Evolutionary conservation across 2,797 vertebrate species (phyloP).

Genomic region (Anguilla megastoma): DNA sequence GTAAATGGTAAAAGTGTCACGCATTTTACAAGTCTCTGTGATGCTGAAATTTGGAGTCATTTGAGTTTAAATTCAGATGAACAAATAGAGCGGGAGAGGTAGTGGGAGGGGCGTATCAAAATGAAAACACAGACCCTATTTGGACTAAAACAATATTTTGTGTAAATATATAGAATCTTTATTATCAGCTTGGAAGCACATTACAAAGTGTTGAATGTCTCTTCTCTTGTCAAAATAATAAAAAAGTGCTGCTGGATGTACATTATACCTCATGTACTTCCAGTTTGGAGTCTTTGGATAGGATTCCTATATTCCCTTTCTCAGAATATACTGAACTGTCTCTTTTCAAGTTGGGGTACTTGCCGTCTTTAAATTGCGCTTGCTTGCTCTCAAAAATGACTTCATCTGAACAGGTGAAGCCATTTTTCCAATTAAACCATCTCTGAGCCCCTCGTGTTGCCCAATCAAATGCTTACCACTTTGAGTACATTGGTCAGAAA

Average conservation of each 20-base stretch:
- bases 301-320: constrained; percentile 20
- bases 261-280: not conserved
- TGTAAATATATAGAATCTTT: not conserved
- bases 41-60: not conserved
- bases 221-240: not conserved
- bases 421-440: not conserved
- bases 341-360: not conserved
- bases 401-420: not conserved
- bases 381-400: not conserved
- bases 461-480: not conserved
- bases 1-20: no score
- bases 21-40: no score
- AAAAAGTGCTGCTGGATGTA: not conserved
- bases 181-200: not conserved
- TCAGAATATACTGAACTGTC: constrained; percentile 5
- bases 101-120: not conserved
- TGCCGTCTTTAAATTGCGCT: not conserved
- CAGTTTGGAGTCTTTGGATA: constrained; percentile 23
- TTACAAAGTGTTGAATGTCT: not conserved
- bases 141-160: constrained; percentile 13
- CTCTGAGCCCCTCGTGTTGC: not conserved
- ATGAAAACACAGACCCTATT: not conserved
- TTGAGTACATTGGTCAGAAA: not conserved
- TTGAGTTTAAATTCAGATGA: not conserved
- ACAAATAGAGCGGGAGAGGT: not conserved